Conservation (phyloP, 1,140 invertebrate genomes). For the Drosophila kepulauana region DNA sequence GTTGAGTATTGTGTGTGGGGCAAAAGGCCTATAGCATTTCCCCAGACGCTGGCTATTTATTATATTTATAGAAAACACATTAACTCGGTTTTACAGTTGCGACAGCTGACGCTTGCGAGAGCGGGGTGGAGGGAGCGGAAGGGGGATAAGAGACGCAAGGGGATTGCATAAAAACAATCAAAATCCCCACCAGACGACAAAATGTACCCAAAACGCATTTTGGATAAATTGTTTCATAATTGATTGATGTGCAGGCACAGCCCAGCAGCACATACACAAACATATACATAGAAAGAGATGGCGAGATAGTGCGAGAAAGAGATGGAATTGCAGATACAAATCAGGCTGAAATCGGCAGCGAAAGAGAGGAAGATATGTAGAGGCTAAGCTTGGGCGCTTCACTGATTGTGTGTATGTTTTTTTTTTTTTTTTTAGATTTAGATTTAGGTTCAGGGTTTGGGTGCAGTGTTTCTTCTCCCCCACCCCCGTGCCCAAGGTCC, state of each 20-base stretch:
- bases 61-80: conserved; percentile 79
- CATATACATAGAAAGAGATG: conserved; percentile 1
- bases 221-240: conserved; percentile 81
- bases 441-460: conserved; percentile 5
- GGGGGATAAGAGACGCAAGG: neutral
- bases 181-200: conserved; percentile 39
- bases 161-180: conserved; percentile 62
- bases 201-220: conserved; percentile 53
- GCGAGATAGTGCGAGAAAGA: neutral
- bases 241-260: conserved; percentile 69
- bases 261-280: neutral
- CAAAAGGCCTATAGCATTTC: conserved; percentile 23
- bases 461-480: conserved; percentile 3
- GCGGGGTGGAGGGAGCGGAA: neutral
- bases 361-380: conserved; percentile 12
- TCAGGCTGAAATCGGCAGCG: conserved; percentile 7
- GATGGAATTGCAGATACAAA: conserved; percentile 30
- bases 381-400: conserved; percentile 37
- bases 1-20: conserved; percentile 15
- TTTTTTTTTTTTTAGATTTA: conserved; percentile 1
- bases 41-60: conserved; percentile 45
- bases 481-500: neutral
- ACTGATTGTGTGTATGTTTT: conserved; percentile 37
- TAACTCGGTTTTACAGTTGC: conserved; percentile 58
- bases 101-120: conserved; percentile 16